Evolutionary conservation across 2,113 vertebrate genomes (phyloP), one percentile per base, ranked within the genome.

Genomic region (Lichenostomus cassidix): DNA sequence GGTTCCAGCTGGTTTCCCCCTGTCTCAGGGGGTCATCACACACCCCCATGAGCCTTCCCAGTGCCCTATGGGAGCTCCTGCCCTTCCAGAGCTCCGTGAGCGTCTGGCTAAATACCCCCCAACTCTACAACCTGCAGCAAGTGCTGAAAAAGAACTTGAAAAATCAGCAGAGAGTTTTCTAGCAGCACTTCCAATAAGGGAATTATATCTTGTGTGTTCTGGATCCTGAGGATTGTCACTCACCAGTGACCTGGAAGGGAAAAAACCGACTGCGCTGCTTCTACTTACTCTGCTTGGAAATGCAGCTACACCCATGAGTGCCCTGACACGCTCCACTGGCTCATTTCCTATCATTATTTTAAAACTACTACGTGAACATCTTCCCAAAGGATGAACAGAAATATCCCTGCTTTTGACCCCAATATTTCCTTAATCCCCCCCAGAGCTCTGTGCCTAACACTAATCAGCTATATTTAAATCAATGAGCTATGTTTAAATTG

Each of bases 41-140:
- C 35, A 33, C 9, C 23, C 15, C 80, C 50, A 13, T 0, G 2
- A 22, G 56, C 56, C 21, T 74, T 60, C 37, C 64, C 18, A 3
- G 2, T 0, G 4, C 15, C 12, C 19, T 9, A 4, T 4, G 9
- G 1, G 29, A 62, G 5, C 12, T 9, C 50, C 27, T 5, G 1
- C 17, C 13, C 19, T 39, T 41, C 64, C 39, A n/a, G 12, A 21
- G 27, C 41, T 75, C 7, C 8, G 27, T 6, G 29, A 67, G n/a
- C 39, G 50, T 24, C 64, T 71, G 1, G 2, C 28, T 67, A 31
- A 67, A 28, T 4, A 9, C 18, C 42, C 39, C 35, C 2, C 0
- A 20, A 1, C 25, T 29, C 46, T 50, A 39, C 18, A 53, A 15
- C 27, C 5, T 35, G 79, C 44, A 29, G 31, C 18, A 39, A 33